Evolutionary conservation across 2,888 invertebrate species (phyloP), one percentile per base, ranked within the genome.

Genomic region (Anoplius nigerrimus): DNA sequence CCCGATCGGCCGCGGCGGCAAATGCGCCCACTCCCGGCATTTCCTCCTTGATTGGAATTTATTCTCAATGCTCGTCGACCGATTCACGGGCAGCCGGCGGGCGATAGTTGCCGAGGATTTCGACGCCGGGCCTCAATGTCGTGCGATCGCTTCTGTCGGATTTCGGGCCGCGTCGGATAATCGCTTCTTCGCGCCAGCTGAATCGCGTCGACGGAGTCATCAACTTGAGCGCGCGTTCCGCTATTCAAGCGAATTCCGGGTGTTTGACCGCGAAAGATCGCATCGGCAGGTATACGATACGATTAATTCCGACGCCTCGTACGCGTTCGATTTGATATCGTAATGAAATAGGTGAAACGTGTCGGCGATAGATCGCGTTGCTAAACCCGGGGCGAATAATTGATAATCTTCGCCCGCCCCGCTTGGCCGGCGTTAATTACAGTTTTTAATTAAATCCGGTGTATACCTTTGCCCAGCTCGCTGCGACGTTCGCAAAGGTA

Each of bases 401-500:
- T 48, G 48, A 48, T 48, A 48, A 48, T 48, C 48, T 48, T 48
- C 16, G 16, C 48, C 16, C 5, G 48, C 18, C 42, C n/a, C 16
- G 18, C 48, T 18, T 4, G 48, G 18, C 16, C 2, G 2, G 5
- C 18, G 48, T 16, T 48, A 48, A 16, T 18, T 48, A 48, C 16
- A 4, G 34, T 34, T 34, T 34, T 34, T 34, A 34, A 48, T 48
- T 2, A 18, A 48, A n/a, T 48, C 11, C 48, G 13, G 4, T 16
- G 48, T 48, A 48, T 48, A 16, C n/a, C n/a, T 48, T 16, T 13
- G 24, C 34, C 34, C 16, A 21, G 20, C 42, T 45, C 22, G n/a
- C 16, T 2, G 34, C 13, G 56, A 56, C 48, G 55, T 53, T 42
- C 43, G 24, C 16, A 20, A 62, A 43, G 68, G 65, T 60, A 68